A percentile compares a stretch with the other conserved stretches of the same genome.
phyloP scores from a whole-genome alignment of 1,140 invertebrate genomes.

The Heliothis virescens region DNA sequence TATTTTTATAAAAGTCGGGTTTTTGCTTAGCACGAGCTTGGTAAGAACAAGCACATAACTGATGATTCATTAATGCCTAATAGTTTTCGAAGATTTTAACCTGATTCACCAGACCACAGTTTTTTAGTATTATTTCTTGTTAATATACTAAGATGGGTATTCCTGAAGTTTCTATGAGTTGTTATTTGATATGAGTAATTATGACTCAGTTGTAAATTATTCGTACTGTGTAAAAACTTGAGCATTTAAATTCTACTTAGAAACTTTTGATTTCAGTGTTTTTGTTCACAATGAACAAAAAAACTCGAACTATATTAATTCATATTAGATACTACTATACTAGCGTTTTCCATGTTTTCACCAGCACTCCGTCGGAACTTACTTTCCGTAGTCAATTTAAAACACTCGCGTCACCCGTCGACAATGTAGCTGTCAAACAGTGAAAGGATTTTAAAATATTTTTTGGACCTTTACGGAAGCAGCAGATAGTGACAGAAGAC shows the following conservation, averaged over 20 bases:
- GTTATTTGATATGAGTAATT: conserved; percentile 10
- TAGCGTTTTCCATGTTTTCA: no score
- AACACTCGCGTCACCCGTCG: no score
- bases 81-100: not conserved
- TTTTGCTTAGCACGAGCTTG: not conserved
- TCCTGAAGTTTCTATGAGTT: conserved; percentile 4
- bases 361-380: no score
- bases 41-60: not conserved
- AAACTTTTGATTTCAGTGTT: not conserved
- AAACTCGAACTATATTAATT: no score
- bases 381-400: no score
- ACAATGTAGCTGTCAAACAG: no score
- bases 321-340: no score
- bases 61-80: not conserved
- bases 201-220: not conserved
- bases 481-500: no score
- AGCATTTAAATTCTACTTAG: not conserved
- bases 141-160: not conserved
- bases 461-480: no score
- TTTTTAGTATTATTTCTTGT: not conserved
- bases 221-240: not conserved
- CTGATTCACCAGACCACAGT: not conserved
- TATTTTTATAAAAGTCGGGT: no score
- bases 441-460: no score
- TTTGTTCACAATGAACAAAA: not conserved